Base-by-base conservation (phyloP, 2,113 vertebrate species). In the Todiramphus saurophagus region DNA sequence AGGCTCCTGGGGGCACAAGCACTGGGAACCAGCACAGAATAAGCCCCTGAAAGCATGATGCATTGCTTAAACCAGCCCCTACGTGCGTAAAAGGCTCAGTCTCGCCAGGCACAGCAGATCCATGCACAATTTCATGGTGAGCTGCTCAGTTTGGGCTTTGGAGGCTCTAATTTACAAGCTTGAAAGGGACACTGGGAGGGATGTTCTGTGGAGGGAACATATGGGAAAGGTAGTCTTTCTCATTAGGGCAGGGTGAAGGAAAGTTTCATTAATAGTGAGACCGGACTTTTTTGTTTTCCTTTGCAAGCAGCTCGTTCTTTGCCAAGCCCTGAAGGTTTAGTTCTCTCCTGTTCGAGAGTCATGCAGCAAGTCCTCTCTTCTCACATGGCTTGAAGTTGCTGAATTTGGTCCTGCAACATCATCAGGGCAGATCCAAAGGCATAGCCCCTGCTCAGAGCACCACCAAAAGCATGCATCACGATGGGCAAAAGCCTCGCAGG, bases 321-420 rank as follows among this genome's bases (percentile, higher is more conserved):
- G 35, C 33, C 58, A 86, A 56, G 48, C 59, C 21, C 63, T 4
- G 14, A 69, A 64, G 28, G 15, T 51, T 76, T 66, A 44, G 10
- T 51, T 50, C 21, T 75, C 24, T 89, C 19, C 33, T 13, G 7
- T 31, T 19, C 0, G 4, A 59, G 48, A 46, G 19, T 0, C 0
- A 1, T 60, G 33, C 44, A 83, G 51, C 51, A 59, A 23, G n/a
- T 31, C 13, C 13, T 59, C 53, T 55, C 50, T 53, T 70, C 46
- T 53, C 64, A 53, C 5, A 15, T 2, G 33, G 41, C 15, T 24
- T 2, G 1, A 16, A 11, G 13, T 0, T 78, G 60, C 69, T 67
- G 31, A 59, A 67, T 63, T 90, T 85, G 13, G 13, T 46, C 24
- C n/a, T 12, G 31, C 1, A 10, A 25, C 53, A 77, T 16, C 46